A percentile compares a stretch with the other conserved stretches of the same genome.
Evolutionary conservation across 2,888 invertebrate genomes (phyloP).

Genomic region (Choristoneura rosaceana): DNA sequence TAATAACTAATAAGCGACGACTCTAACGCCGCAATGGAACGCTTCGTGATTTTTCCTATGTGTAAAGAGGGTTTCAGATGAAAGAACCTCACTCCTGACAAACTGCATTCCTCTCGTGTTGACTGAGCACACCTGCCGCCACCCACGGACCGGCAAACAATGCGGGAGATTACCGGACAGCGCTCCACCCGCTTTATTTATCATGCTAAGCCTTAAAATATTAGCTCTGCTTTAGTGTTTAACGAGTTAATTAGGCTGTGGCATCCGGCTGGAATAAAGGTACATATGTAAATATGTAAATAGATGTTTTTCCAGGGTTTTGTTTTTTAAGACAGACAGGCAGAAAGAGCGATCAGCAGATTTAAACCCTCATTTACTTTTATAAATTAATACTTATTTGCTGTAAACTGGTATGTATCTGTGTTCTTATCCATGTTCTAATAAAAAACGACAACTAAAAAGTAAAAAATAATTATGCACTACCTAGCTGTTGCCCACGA

Average conservation of each 20-base stretch:
- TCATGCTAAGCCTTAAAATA: constrained; percentile 29
- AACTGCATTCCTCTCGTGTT: constrained; percentile 52
- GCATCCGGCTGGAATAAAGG: background rate
- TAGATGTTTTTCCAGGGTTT: background rate
- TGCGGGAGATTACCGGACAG: constrained; percentile 32
- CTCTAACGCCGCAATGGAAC: background rate
- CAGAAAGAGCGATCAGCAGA: no score
- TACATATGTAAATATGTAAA: background rate
- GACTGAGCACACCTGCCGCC: constrained; percentile 55
- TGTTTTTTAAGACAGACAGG: no score
- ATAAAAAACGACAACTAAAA: no score
- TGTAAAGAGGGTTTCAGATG: background rate
- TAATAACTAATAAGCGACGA: background rate
- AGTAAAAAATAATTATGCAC: no score
- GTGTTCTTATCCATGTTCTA: no score
- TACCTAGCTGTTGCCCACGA: no score
- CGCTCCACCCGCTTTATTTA: constrained; percentile 32
- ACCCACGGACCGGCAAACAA: constrained; percentile 58
- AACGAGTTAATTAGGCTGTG: constrained; percentile 5
- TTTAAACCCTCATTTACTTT: no score
- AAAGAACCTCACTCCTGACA: constrained; percentile 43
- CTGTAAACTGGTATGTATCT: no score
- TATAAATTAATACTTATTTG: no score
- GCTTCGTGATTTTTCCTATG: background rate
- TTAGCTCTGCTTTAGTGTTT: constrained; percentile 18